phyloP scores from a whole-genome alignment of 1,140 invertebrate species.

The Cephus cinctus region DNA sequence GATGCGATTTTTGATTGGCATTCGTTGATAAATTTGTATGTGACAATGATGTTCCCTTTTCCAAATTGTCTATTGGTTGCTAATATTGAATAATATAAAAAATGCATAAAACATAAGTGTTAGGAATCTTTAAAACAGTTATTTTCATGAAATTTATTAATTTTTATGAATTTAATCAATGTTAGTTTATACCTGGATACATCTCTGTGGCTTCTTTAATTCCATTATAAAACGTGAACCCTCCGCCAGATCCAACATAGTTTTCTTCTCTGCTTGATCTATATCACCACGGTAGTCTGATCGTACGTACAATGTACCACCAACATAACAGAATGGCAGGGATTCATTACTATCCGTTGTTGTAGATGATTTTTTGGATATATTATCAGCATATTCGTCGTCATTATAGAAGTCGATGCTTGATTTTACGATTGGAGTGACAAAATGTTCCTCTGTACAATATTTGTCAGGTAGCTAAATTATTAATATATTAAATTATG shows the following conservation, averaged over 20 bases:
- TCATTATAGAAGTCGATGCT: neutral
- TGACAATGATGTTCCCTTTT: neutral
- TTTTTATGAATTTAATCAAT: neutral
- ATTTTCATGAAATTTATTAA: neutral
- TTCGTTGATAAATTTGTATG: too few relatives aligned
- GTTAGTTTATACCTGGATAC: neutral
- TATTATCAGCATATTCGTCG: neutral
- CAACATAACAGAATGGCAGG: slow-evolving; percentile 1
- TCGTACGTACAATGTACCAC: neutral
- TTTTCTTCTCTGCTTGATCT: neutral
- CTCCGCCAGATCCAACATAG: neutral
- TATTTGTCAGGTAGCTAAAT: neutral
- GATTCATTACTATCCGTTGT: neutral
- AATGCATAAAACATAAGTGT: neutral
- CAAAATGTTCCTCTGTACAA: neutral
- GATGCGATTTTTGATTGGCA: too few relatives aligned
- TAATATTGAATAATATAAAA: neutral
- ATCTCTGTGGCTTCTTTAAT: neutral
- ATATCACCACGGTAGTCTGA: neutral
- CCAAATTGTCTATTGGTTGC: neutral
- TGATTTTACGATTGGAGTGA: neutral
- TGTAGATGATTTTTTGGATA: neutral
- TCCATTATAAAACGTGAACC: slow-evolving; percentile 2
- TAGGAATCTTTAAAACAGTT: neutral
- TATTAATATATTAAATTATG: neutral